phyloP scores from a whole-genome alignment of 2,113 vertebrate species.

The Chamaetylas fuelleborni region DNA sequence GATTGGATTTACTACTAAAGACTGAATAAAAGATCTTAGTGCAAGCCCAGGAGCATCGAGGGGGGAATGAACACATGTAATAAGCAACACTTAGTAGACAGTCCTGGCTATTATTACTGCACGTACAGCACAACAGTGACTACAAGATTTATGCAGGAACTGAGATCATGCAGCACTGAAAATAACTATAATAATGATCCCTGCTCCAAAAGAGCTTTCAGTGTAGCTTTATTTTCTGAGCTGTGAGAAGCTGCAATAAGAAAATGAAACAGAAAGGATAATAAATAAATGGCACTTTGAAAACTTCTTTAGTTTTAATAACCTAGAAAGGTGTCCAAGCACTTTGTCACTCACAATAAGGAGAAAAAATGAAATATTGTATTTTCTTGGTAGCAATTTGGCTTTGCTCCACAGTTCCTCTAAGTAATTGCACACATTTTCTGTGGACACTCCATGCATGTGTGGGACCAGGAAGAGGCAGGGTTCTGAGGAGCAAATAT shows the following conservation, averaged over 20 bases:
- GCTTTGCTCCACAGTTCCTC: not conserved
- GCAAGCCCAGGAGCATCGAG: not conserved
- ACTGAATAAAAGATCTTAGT: not conserved
- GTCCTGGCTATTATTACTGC: not conserved
- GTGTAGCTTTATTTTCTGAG: conserved; percentile 20
- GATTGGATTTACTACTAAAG: not conserved
- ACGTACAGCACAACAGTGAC: not conserved
- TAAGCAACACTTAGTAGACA: not conserved
- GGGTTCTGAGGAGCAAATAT: not conserved
- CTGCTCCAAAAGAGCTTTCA: conserved; percentile 17
- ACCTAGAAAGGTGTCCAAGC: not conserved
- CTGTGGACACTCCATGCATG: not conserved
- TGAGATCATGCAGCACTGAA: conserved; percentile 31
- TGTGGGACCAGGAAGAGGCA: accelerated
- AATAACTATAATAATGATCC: conserved; percentile 20
- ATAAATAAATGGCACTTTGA: conserved; percentile 20
- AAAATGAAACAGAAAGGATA: conserved; percentile 29
- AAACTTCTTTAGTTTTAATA: conserved; percentile 28
- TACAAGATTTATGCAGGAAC: conserved; percentile 30
- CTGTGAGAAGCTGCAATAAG: not conserved
- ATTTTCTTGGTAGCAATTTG: not conserved
- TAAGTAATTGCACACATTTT: not conserved
- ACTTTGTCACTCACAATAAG: not conserved
- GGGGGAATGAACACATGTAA: not conserved
- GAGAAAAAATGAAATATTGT: not conserved